Evolutionary conservation across 1,140 invertebrate species (phyloP), one percentile per base, ranked within the genome.

Genomic region (Anagrus nilaparvatae): DNA sequence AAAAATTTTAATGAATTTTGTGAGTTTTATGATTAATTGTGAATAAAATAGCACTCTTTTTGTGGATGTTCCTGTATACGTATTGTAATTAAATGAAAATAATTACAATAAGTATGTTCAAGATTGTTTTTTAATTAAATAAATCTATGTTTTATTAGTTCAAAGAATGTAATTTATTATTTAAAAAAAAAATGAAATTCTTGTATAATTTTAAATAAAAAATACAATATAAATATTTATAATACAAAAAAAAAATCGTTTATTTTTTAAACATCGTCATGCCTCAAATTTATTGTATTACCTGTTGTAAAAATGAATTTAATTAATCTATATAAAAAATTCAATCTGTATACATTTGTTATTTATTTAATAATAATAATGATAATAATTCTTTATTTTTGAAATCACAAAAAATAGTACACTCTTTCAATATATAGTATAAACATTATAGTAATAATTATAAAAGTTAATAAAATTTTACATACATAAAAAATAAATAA

Each of bases 31-130:
- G 29, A 46, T 42, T 33, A 46, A 19, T 37, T 46, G 28, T 46
- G 37, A 46, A 40, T 40, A 30, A 45, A 34, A 16, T 25, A 46
- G 31, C 41, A 41, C 42, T 34, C 42, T 46, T 16, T 37, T 46
- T 46, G 14, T 42, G 44, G 44, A 46, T 46, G 44, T 46, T 46
- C 44, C 44, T 46, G 28, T 32, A 37, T 46, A 33, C 42, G 38
- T 5, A 13, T 24, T 38, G 9, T 27, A 32, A 34, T 23, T 23
- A 13, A 7, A 9, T 13, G 27, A 28, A 40, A 42, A 41, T 37
- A 23, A 33, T 4, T 27, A 28, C 28, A 33, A 38, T 30, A 18
- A n/a, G 19, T 46, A 8, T 30, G 41, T 35, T 37, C 33, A 18
- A 40, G 38, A 46, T 41, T 46, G 28, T 30, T 23, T 35, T 40